Conservation (phyloP, 2,113 vertebrate genomes). For the Lophotis ruficrista region DNA sequence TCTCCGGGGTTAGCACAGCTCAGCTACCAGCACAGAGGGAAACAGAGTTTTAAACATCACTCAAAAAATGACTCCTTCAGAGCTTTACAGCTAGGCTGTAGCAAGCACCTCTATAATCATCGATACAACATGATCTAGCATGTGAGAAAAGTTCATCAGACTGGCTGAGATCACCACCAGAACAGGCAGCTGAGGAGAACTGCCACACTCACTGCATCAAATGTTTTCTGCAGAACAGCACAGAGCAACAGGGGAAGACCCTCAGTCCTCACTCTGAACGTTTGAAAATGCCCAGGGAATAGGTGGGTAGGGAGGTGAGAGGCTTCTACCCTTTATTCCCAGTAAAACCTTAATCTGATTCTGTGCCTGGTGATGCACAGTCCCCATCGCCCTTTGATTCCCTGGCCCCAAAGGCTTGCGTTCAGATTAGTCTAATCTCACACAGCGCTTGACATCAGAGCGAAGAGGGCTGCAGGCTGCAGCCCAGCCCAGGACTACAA, state of each 20-base stretch:
- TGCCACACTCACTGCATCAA: background rate
- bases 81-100: background rate
- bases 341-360: background rate
- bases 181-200: background rate
- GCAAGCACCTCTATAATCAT: background rate
- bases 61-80: background rate
- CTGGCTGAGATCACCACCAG: background rate
- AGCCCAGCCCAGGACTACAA: background rate
- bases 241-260: background rate
- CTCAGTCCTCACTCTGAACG: background rate
- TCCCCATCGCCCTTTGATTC: background rate
- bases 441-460: background rate
- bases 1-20: background rate
- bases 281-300: background rate
- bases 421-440: accelerated
- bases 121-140: background rate
- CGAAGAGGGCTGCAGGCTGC: background rate
- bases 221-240: background rate
- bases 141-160: background rate
- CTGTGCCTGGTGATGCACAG: background rate
- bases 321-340: background rate
- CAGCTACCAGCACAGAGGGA: background rate
- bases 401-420: background rate
- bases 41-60: background rate
- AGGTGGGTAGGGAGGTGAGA: background rate